These are phyloP conservation scores for Epinephelus fuscoguttatus DNA, from an alignment of 2,113 vertebrate genomes.

Conservation along the genomic window DNA sequence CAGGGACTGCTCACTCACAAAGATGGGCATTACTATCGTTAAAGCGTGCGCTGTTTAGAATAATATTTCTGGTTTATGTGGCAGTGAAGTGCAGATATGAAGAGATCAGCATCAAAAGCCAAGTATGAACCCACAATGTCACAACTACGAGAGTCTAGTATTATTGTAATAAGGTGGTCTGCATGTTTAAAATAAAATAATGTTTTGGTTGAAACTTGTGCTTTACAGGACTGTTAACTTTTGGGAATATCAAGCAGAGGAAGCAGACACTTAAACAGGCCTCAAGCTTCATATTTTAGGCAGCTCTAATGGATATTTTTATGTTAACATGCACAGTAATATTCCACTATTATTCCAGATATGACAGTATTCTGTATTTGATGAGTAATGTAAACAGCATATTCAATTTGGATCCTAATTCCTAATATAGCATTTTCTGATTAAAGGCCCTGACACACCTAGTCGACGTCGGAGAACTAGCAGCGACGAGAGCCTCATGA, in stretches of 20 bases:
- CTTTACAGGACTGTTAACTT: neutral
- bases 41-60: slow-evolving; percentile 10
- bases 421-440: too few species aligned
- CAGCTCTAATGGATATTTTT: neutral
- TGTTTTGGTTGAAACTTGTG: slow-evolving; percentile 1
- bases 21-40: slow-evolving; percentile 7
- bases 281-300: neutral
- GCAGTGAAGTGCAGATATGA: slow-evolving; percentile 13
- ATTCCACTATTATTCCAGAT: too few species aligned
- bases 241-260: neutral
- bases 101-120: neutral
- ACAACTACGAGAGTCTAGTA: neutral
- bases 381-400: too few species aligned
- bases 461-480: too few species aligned
- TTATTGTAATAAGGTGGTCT: slow-evolving; percentile 2
- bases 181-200: neutral
- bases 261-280: neutral
- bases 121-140: slow-evolving; percentile 14
- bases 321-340: too few species aligned
- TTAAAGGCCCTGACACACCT: too few species aligned
- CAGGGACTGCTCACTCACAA: slow-evolving; percentile 44
- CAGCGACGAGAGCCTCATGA: too few species aligned
- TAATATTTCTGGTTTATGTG: slow-evolving; percentile 30
- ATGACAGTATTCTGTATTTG: too few species aligned
- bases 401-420: too few species aligned